These are phyloP conservation scores for Rhysida immarginata DNA, from an alignment of 1,140 invertebrate genomes.

Conservation along the genomic window DNA sequence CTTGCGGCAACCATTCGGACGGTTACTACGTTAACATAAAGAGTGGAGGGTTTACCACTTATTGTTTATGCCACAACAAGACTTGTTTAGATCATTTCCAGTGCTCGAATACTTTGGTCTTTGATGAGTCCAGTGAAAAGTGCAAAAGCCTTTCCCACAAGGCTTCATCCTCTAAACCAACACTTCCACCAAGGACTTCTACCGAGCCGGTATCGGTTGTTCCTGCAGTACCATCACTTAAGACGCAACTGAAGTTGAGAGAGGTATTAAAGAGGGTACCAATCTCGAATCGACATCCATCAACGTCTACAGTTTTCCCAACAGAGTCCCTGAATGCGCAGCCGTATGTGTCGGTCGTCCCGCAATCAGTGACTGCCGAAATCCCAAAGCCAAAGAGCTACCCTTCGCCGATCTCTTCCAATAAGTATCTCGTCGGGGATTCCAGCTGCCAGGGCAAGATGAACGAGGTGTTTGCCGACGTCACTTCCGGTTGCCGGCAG, in stretches of 20 bases:
- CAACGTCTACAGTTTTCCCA: not conserved
- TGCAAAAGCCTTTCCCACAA: conserved; percentile 34
- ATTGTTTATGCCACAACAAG: not conserved
- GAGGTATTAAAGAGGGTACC: not conserved
- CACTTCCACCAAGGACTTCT: not conserved
- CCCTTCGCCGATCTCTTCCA: conserved; percentile 7
- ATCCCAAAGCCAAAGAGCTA: not conserved
- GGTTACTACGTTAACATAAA: not conserved
- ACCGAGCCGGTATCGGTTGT: too few relatives aligned
- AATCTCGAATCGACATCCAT: not conserved
- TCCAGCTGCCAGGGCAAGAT: conserved; percentile 9
- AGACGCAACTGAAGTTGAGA: not conserved
- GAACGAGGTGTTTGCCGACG: conserved; percentile 13
- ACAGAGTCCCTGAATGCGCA: not conserved
- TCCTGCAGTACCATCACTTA: too few relatives aligned
- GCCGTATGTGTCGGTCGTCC: not conserved
- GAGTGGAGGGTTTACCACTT: not conserved
- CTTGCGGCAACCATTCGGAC: not conserved
- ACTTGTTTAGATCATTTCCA: conserved; percentile 36
- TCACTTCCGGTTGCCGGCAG: conserved; percentile 11
- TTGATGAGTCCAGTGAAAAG: conserved; percentile 37
- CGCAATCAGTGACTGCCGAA: not conserved
- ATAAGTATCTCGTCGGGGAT: conserved; percentile 7
- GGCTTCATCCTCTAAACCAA: not conserved
- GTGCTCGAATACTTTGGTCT: conserved; percentile 32